Evolutionary conservation across 2,888 invertebrate species (phyloP).

Genomic region (Diadegma fenestrale): DNA sequence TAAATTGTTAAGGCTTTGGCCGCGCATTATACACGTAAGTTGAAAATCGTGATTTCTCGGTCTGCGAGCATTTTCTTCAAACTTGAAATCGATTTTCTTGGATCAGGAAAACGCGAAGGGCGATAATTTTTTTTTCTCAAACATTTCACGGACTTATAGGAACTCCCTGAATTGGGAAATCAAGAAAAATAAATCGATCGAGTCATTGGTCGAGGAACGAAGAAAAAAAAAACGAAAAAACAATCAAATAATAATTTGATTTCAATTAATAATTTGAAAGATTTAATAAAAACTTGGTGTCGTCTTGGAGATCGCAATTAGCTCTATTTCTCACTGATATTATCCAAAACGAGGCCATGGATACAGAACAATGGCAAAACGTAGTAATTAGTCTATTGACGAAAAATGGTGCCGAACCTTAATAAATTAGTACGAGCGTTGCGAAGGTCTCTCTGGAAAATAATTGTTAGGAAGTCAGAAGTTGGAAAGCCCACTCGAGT

Average conservation of each 20-base stretch:
- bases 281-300: neutral
- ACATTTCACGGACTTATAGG: neutral
- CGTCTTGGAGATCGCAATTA: neutral
- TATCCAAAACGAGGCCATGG: neutral
- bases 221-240: neutral
- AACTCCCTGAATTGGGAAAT: neutral
- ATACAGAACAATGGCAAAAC: neutral
- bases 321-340: neutral
- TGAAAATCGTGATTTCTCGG: neutral
- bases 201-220: neutral
- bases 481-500: constrained; percentile 20
- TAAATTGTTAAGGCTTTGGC: neutral
- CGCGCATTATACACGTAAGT: neutral
- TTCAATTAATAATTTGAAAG: neutral
- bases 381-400: constrained; percentile 6
- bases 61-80: neutral
- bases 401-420: constrained; percentile 1
- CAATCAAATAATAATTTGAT: neutral
- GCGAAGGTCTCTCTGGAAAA: constrained; percentile 17
- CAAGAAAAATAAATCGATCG: neutral
- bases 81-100: neutral
- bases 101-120: neutral
- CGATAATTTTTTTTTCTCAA: neutral
- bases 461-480: constrained; percentile 16
- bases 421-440: constrained; percentile 12